A percentile compares a stretch with the other conserved stretches of the same genome.
Evolutionary conservation across 2,797 vertebrate species (phyloP).

Genomic region (Phoeniculus purpureus): DNA sequence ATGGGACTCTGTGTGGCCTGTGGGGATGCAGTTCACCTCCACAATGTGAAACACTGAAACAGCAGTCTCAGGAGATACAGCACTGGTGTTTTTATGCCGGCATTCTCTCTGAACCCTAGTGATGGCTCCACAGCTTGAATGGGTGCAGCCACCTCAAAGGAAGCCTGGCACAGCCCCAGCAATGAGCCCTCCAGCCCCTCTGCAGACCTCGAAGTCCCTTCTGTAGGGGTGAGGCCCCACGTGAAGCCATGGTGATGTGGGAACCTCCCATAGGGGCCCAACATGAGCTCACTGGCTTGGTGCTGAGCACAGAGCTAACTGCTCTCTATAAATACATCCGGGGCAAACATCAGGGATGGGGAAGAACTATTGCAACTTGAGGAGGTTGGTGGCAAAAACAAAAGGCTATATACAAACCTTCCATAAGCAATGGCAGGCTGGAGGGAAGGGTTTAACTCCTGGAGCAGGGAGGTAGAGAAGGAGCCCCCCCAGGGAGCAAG

Average conservation of each 20-base stretch:
- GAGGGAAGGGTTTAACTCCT: conserved; percentile 37
- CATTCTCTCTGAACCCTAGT: not conserved
- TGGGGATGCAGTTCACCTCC: accelerated
- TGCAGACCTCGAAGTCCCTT: not conserved
- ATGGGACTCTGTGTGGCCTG: accelerated
- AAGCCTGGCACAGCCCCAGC: not conserved
- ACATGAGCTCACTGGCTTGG: accelerated
- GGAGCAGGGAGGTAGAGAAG: not conserved
- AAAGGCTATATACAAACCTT: conserved; percentile 71
- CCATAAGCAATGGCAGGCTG: conserved; percentile 36
- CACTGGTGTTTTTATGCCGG: accelerated
- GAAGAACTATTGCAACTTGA: conserved; percentile 57
- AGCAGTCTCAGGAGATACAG: accelerated
- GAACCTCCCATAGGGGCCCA: not conserved
- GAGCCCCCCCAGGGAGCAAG: not conserved
- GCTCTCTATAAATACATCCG: conserved; percentile 66
- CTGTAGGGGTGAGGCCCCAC: not conserved
- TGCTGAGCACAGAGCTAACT: conserved; percentile 20
- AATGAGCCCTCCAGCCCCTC: not conserved
- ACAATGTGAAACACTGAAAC: accelerated
- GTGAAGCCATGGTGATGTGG: not conserved
- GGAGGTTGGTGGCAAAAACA: conserved; percentile 58
- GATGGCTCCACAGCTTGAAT: not conserved
- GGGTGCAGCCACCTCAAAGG: not conserved
- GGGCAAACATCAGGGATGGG: conserved; percentile 41